Base-by-base conservation (phyloP, 1,140 invertebrate species). In the Archivesica marissinica region DNA sequence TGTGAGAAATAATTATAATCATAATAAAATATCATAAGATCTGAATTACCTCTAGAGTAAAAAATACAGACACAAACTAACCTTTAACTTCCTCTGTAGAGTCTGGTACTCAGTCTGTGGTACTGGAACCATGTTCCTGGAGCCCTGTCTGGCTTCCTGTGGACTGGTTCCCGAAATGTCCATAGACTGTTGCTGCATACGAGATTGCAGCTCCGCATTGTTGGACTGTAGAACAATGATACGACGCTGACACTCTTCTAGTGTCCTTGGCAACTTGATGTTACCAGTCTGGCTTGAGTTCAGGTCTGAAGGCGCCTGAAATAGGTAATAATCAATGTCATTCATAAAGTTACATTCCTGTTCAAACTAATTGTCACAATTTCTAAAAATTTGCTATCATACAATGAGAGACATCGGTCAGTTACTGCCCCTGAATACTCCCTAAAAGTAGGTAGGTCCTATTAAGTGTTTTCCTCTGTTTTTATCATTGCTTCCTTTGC, bases 201-300 rank as follows among this genome's bases (percentile, higher is more conserved):
- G 44, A 28, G 86, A 75, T 77, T 89, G 87, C 44, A 89, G 86
- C 52, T 89, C 72, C 30, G 89, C 87, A 61, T 90, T 87, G 30
- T 90, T 87, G 68, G 86, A 84, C 85, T 91, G 89, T 30, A 91
- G 87, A 39, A 89, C 81, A 23, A 91, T 78, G 17, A 92, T 87
- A 59, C 88, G 84, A 33, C 88, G 87, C 79, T 92, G 91, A 87
- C 90, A 92, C 41, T 92, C 91, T 70, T 92, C 91, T 41, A 91
- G 77, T 47, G 89, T 91, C 54, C 88, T 86, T 17, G 89, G 91
- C 50, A 91, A 75, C 72, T 89, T 90, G 74, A 89, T 86, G 77
- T 77, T 86, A 59, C 84, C 84, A 13, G 68, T 54, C 47, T 76
- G 56, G 54, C 77, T 64, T 7, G 47, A 30, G 28, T 47, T 84